Evolutionary conservation across 2,113 vertebrate species (phyloP).

Genomic region (Gorsachius goisagi): DNA sequence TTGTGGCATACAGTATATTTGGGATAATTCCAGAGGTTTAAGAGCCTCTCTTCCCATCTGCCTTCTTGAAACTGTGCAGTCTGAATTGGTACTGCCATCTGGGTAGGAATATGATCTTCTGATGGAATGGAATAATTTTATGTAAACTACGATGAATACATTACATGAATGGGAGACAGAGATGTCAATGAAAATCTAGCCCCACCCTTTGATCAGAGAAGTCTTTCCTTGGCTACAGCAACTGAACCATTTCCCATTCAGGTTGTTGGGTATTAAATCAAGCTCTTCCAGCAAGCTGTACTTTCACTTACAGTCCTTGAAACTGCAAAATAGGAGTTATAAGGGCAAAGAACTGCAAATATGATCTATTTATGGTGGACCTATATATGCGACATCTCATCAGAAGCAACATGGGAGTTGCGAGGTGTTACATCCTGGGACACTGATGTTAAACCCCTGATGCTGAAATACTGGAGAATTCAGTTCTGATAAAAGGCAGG

Average conservation of each 20-base stretch:
- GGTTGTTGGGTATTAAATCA: neutral
- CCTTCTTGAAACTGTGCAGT: slow-evolving; percentile 11
- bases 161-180: neutral
- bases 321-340: neutral
- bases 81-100: slow-evolving; percentile 25
- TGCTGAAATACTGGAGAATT: neutral
- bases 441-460: neutral
- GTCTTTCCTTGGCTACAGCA: neutral
- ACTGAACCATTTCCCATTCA: neutral
- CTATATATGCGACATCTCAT: neutral
- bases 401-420: neutral
- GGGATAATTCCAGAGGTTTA: slow-evolving; percentile 45
- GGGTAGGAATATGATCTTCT: slow-evolving; percentile 1
- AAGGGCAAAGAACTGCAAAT: neutral
- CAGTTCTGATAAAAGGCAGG: neutral
- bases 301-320: neutral
- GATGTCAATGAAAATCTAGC: neutral
- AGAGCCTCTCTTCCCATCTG: slow-evolving; percentile 34
- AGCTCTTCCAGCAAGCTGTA: neutral
- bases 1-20: neutral
- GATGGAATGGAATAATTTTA: neutral
- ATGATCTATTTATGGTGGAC: neutral
- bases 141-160: neutral
- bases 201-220: neutral
- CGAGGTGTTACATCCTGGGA: neutral